Evolutionary conservation across 1,140 invertebrate species (phyloP).

Genomic region (Drosophila baimaii): DNA sequence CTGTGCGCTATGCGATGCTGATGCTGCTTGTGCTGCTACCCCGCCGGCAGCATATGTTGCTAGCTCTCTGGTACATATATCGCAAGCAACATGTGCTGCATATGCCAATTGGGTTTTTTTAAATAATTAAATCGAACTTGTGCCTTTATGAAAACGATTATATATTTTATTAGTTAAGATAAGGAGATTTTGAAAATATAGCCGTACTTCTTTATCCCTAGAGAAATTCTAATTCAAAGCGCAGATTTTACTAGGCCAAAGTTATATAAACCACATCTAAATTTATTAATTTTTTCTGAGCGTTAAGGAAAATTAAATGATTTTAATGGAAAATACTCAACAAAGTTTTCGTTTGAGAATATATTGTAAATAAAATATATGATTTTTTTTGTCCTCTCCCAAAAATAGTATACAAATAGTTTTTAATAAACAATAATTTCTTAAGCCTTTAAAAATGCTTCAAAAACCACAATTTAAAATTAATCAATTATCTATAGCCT

Average conservation of each 20-base stretch:
- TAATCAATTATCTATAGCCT: neutral
- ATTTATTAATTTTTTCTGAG: neutral
- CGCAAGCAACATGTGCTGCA: constrained; percentile 1
- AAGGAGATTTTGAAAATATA: neutral
- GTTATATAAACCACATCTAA: neutral
- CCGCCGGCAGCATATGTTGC: constrained; percentile 7
- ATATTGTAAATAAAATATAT: neutral
- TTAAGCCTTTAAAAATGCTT: no score
- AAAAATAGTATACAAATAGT: no score
- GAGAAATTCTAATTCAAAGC: neutral
- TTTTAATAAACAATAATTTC: neutral
- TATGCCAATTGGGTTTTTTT: neutral
- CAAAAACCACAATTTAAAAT: no score
- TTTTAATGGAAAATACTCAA: neutral
- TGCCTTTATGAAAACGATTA: neutral
- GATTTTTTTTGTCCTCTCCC: no score
- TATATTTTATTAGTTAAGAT: no score
- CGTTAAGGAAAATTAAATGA: neutral
- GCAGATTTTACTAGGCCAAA: neutral
- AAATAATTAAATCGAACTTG: neutral
- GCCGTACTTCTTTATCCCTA: neutral
- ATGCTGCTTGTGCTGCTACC: constrained; percentile 1
- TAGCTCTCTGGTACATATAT: neutral
- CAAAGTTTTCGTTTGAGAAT: neutral
- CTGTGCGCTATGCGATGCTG: neutral